phyloP scores from a whole-genome alignment of 2,888 invertebrate genomes.

The Eumerus sabulonum region DNA sequence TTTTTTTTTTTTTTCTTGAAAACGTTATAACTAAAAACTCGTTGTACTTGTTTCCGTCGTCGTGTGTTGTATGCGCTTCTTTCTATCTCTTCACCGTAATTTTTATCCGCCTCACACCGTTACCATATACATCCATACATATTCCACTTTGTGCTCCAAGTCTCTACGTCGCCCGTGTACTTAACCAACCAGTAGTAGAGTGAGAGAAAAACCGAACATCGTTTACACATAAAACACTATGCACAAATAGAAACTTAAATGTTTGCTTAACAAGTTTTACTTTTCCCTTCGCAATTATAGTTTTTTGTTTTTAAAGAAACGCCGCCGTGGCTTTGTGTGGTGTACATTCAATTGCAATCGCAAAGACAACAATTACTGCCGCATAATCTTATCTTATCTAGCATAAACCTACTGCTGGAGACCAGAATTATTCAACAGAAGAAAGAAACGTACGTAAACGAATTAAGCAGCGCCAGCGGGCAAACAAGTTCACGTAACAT shows the following conservation, averaged over 20 bases:
- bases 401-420: constrained; percentile 9
- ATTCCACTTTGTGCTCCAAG: constrained; percentile 52
- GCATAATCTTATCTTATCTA: constrained; percentile 46
- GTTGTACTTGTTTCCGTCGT: constrained; percentile 66
- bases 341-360: no score
- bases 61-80: constrained; percentile 50
- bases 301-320: no score
- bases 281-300: constrained; percentile 43
- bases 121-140: no score
- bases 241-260: constrained; percentile 63
- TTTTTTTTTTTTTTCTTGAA: no score
- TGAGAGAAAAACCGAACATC: constrained; percentile 60
- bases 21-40: constrained; percentile 56
- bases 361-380: constrained; percentile 29
- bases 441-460: constrained; percentile 23
- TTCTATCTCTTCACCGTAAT: constrained; percentile 43
- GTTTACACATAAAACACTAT: constrained; percentile 49
- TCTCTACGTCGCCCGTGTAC: constrained; percentile 60
- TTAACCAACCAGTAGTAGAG: constrained; percentile 54
- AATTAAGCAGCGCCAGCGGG: not conserved
- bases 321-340: no score
- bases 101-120: constrained; percentile 35
- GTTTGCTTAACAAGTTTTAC: constrained; percentile 55
- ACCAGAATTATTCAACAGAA: constrained; percentile 36
- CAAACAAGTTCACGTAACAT: constrained; percentile 49